Conservation (phyloP, 2,888 invertebrate genomes). For the Gortyna flavago region DNA sequence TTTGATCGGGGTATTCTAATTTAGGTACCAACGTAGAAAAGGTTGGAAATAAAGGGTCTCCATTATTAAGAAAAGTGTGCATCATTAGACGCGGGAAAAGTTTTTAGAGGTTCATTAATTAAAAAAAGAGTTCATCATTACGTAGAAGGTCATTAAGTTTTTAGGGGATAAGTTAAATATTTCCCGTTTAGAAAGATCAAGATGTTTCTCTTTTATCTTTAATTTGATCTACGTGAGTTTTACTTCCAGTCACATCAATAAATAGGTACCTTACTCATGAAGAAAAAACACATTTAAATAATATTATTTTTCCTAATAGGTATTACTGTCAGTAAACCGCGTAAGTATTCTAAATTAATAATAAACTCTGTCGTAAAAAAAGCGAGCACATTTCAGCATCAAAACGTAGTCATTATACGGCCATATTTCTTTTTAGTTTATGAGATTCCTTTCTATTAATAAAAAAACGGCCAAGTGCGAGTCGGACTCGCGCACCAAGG, state of each 20-base stretch:
- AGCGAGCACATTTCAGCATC: constrained; percentile 2
- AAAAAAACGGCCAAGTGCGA: no score
- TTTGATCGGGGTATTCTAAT: neutral
- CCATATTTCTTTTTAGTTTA: constrained; percentile 16
- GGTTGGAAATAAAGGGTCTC: no score
- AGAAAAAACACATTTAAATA: no score
- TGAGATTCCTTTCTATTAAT: neutral
- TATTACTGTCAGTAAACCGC: constrained; percentile 3
- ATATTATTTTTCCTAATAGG: neutral
- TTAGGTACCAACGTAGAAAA: neutral
- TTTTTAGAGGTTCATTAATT: neutral
- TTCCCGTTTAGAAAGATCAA: neutral
- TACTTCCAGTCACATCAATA: neutral
- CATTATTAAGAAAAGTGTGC: neutral
- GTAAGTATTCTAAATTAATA: constrained; percentile 5
- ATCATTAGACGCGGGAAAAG: neutral
- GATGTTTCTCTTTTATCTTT: neutral
- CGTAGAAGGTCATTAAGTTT: neutral
- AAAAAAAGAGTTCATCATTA: neutral
- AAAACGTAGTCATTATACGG: neutral
- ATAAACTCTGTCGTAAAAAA: constrained; percentile 18
- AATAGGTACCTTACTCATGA: neutral
- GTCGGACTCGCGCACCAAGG: no score
- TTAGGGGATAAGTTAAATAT: neutral
- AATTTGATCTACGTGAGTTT: neutral